Percentiles rank a stretch among this genome's conserved stretches.
Evolutionary conservation across 2,888 invertebrate species (phyloP).

Genomic region (Eupithecia subumbrata): DNA sequence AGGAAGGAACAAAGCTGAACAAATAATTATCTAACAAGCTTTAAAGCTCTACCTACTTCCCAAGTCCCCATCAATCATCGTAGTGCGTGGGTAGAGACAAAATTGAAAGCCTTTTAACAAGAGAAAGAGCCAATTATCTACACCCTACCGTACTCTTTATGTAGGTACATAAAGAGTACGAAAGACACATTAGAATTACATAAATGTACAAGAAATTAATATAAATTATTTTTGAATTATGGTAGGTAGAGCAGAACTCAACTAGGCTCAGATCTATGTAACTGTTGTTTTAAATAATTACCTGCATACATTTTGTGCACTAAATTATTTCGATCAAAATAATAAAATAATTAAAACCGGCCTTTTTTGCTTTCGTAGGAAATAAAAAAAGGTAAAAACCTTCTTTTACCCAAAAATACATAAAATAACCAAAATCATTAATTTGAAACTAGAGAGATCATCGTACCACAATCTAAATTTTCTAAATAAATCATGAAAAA

Average conservation of each 20-base stretch:
- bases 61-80: slow-evolving; percentile 6
- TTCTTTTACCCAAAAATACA: neutral
- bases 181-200: too few species aligned
- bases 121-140: neutral
- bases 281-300: neutral
- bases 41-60: neutral
- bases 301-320: neutral
- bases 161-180: neutral
- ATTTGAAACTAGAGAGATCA: neutral
- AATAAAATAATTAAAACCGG: neutral
- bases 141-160: neutral
- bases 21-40: slow-evolving; percentile 10
- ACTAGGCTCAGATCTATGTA: neutral
- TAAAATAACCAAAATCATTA: neutral
- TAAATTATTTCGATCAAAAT: too few species aligned
- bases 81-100: slow-evolving; percentile 25
- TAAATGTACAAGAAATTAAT: too few species aligned
- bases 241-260: neutral
- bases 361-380: neutral
- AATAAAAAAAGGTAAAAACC: neutral
- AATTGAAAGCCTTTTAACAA: slow-evolving; percentile 26
- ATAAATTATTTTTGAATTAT: too few species aligned
- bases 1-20: neutral
- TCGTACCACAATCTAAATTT: neutral
- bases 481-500: neutral